phyloP scores from a whole-genome alignment of 2,113 vertebrate genomes.

The Caranx melampygus region DNA sequence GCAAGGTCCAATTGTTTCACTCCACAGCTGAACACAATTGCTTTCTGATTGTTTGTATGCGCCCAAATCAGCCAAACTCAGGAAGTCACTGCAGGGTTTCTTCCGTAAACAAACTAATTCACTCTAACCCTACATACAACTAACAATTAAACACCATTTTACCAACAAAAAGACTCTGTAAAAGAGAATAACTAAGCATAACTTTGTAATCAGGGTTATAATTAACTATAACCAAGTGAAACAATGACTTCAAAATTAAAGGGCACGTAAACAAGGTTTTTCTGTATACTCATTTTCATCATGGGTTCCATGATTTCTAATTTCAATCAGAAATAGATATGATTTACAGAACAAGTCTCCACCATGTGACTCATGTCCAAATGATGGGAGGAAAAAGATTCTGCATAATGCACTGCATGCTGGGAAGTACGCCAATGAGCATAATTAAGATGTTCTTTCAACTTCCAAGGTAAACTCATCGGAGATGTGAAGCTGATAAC shows the following conservation, averaged over 20 bases:
- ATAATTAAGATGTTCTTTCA: conserved; percentile 62
- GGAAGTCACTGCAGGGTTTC: conserved; percentile 54
- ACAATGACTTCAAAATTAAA: background rate
- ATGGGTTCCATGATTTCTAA: background rate
- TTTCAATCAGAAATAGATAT: conserved; percentile 1
- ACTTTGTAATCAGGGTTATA: conserved; percentile 12
- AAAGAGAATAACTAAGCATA: background rate
- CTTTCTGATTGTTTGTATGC: conserved; percentile 56
- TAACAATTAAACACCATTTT: conserved; percentile 20
- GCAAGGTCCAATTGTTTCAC: conserved; percentile 36
- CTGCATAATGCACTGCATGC: conserved; percentile 47
- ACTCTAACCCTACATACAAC: conserved; percentile 28
- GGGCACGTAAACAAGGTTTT: background rate
- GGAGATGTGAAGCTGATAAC: conserved; percentile 52
- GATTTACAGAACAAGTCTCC: conserved; percentile 31
- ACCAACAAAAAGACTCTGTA: conserved; percentile 24
- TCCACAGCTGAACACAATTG: conserved; percentile 42
- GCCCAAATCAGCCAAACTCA: conserved; percentile 45
- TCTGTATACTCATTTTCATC: background rate
- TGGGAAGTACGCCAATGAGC: conserved; percentile 48
- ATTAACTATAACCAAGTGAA: background rate
- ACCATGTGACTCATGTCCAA: conserved; percentile 35
- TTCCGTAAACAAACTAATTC: conserved; percentile 41
- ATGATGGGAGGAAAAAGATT: conserved; percentile 28
- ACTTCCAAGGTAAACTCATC: conserved; percentile 51